Base-by-base conservation (phyloP, 2,888 invertebrate genomes). In the Acholoe squamosa region DNA sequence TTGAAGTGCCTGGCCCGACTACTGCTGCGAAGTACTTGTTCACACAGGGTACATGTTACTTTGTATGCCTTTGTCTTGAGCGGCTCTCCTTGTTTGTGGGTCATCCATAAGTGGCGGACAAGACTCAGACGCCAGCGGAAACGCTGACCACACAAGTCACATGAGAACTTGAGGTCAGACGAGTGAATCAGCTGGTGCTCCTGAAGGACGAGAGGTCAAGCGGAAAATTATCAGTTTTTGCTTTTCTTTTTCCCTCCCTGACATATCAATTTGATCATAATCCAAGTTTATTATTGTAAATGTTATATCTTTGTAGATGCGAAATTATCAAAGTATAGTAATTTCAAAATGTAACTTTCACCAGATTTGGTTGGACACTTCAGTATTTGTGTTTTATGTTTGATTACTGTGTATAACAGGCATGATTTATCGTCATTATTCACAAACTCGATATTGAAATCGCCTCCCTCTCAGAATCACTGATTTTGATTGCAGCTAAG, bases 41-140 rank as follows among this genome's bases (percentile, higher is more conserved):
- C 10, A 28, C 86, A 86, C 5, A 22, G 16, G 22, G 28, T 28
- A 28, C 86, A 86, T 5, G 25, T 54, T 0, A 56, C 56, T 0
- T 7, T 52, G 86, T 16, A 22, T 7, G 51, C 31, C 3, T 14
- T 7, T 10, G 31, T 19, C 3, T 54, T 1, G 25, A 28, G 86
- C 0, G 52, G 7, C 31, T 0, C 22, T 19, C 86, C 86, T 19
- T 86, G 19, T 5, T 33, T 0, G 25, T 86, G 86, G 28, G 25
- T 54, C 28, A 5, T 52, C 86, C 86, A 86, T 28, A 56, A 0
- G 33, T 86, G 86, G 52, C 86, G 86, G 5, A 25, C 7, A 0
- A 86, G 52, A 28, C 86, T 86, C 7, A 86, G 86, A 5, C 54
- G 14, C 86, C 86, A 86, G 3, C 86, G 52, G 54, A 86, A 86